Conservation (phyloP, 1,140 invertebrate genomes). For the Araneus ventricosus region DNA sequence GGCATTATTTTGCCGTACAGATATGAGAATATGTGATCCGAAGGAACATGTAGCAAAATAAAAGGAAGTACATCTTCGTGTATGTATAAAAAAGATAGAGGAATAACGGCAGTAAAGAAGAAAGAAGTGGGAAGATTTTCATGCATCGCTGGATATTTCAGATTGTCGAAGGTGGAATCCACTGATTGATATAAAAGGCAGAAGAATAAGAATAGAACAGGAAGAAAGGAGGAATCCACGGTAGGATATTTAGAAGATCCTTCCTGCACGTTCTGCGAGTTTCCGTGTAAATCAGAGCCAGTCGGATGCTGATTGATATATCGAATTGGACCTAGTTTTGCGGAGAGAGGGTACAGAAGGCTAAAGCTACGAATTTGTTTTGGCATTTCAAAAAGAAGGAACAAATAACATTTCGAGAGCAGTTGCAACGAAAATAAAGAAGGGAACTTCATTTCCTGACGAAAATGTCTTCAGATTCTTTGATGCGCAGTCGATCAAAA, state of each 20-base stretch:
- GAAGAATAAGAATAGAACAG: background rate
- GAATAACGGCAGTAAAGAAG: background rate
- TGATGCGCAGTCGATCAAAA: too few relatives aligned
- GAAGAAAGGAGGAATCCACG: background rate
- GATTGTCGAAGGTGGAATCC: slow-evolving; percentile 7
- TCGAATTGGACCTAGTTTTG: background rate
- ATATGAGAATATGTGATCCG: slow-evolving; percentile 21
- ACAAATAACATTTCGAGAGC: background rate
- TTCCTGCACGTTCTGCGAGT: slow-evolving; percentile 1
- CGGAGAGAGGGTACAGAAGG: background rate
- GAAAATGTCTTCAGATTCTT: background rate
- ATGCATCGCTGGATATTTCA: slow-evolving; percentile 17
- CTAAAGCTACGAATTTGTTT: background rate
- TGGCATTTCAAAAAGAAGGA: background rate
- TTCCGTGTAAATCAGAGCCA: slow-evolving; percentile 25
- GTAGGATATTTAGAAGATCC: background rate
- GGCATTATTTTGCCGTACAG: background rate
- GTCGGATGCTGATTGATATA: slow-evolving; percentile 23
- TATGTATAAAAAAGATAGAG: background rate
- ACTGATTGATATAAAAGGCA: slow-evolving; percentile 24
- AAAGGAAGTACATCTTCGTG: background rate
- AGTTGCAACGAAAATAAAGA: background rate
- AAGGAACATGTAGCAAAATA: background rate
- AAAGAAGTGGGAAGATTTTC: slow-evolving; percentile 9
- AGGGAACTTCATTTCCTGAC: background rate